Conservation (phyloP, 1,140 invertebrate genomes). For the Protaetia brevitarsis region DNA sequence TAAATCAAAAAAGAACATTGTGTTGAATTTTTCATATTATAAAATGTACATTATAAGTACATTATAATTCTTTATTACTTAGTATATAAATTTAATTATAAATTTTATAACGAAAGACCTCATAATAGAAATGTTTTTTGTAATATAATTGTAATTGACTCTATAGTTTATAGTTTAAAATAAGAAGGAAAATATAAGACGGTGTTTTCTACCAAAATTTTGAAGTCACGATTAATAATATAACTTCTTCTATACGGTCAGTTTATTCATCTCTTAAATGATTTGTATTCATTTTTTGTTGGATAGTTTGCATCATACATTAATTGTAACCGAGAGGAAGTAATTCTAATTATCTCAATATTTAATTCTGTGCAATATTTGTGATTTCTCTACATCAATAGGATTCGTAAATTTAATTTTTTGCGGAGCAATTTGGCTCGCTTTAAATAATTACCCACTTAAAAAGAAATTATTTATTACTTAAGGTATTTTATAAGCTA, state of each 20-base stretch:
- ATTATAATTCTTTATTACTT: constrained; percentile 21
- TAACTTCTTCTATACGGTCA: constrained; percentile 6
- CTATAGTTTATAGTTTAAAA: constrained; percentile 25
- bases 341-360: background rate
- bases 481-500: no score
- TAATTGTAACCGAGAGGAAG: no score
- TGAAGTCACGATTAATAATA: constrained; percentile 22
- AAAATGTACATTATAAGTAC: constrained; percentile 13
- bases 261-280: no score
- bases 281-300: no score
- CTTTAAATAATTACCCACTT: background rate
- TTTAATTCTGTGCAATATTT: constrained; percentile 5
- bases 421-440: no score
- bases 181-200: background rate
- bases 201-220: constrained; percentile 26
- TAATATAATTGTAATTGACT: constrained; percentile 27
- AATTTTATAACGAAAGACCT: constrained; percentile 32
- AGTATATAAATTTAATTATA: constrained; percentile 28
- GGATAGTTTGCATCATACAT: no score
- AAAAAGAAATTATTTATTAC: background rate
- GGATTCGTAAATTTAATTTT: no score
- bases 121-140: constrained; percentile 27
- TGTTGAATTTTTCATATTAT: background rate
- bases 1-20: background rate
- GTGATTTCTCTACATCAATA: no score